A percentile compares a stretch with the other conserved stretches of the same genome.
Evolutionary conservation across 2,113 vertebrate genomes (phyloP).

Genomic region (Aix galericulata): DNA sequence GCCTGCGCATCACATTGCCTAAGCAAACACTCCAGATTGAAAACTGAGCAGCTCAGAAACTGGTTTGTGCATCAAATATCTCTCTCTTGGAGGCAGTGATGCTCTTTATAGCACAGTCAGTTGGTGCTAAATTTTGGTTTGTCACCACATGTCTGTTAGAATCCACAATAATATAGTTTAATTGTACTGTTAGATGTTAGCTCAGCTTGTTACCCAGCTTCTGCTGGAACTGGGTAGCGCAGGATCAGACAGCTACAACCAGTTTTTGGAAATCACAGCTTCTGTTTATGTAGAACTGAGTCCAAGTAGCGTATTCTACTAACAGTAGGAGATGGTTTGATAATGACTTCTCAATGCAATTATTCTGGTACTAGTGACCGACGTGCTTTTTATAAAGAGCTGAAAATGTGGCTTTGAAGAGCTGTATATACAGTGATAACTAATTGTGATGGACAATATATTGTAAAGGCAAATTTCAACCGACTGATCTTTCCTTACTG

Average conservation of each 20-base stretch:
- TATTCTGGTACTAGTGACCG: not conserved
- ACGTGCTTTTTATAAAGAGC: not conserved
- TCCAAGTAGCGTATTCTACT: not conserved
- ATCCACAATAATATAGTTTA: not conserved
- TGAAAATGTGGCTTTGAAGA: not conserved
- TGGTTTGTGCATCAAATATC: not conserved
- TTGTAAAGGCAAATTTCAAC: not conserved
- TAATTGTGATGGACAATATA: not conserved
- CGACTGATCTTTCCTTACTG: not conserved
- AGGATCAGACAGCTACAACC: not conserved
- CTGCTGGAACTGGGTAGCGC: not conserved
- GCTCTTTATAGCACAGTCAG: not conserved
- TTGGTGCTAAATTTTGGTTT: not conserved
- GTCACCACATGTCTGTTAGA: not conserved
- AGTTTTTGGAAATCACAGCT: not conserved
- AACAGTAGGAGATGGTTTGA: not conserved
- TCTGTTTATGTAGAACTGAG: not conserved
- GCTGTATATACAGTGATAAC: not conserved
- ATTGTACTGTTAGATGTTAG: not conserved
- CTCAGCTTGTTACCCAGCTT: not conserved
- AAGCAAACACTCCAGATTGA: not conserved
- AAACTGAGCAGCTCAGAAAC: not conserved
- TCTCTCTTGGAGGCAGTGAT: not conserved
- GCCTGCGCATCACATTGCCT: not conserved
- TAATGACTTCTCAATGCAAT: not conserved